Evolutionary conservation across 2,888 invertebrate genomes (phyloP), one percentile per base, ranked within the genome.

Genomic region (Euphydryas editha): DNA sequence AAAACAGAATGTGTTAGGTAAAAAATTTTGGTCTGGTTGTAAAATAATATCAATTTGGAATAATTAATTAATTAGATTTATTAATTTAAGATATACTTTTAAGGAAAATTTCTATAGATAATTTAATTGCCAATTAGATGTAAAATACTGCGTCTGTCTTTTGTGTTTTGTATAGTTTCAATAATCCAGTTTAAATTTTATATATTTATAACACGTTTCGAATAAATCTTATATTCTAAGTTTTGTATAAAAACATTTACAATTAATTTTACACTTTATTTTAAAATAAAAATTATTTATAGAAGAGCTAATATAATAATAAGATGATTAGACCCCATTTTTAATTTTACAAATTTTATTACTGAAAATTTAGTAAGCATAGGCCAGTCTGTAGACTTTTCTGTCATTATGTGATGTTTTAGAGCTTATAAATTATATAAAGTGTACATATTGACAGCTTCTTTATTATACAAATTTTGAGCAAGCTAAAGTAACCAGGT

Each of bases 51-150:
- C 55, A 18, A 51, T 61, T 47, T 55, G 24, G 57, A 17, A 63
- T 10, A 73, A 75, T 73, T 71, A 72, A 75, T 75, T 72, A 62
- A 67, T 70, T 72, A 73, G 70, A 72, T 68, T 73, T 72, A 73
- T 68, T 65, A 68, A 59, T 67, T 65, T 63, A 71, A 68, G 65
- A 71, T 59, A 54, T 49, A 63, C 61, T 65, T 68, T 70, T 70
- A 62, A 64, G 70, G 73, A 60, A 55, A 63, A 67, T 74, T 73
- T 73, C 73, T 69, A 71, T 66, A 69, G 75, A 67, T 70, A 71
- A 62, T 51, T 76, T 78, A 75, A 78, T 76, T 56, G 74, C 76
- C 78, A 77, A 78, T 78, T 77, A 77, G 71, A 70, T 71, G 39
- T 69, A 75, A 72, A 75, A 72, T 73, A 77, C 37, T 21, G 71